Evolutionary conservation across 2,113 vertebrate genomes (phyloP).

Genomic region (Hyaena hyaena): DNA sequence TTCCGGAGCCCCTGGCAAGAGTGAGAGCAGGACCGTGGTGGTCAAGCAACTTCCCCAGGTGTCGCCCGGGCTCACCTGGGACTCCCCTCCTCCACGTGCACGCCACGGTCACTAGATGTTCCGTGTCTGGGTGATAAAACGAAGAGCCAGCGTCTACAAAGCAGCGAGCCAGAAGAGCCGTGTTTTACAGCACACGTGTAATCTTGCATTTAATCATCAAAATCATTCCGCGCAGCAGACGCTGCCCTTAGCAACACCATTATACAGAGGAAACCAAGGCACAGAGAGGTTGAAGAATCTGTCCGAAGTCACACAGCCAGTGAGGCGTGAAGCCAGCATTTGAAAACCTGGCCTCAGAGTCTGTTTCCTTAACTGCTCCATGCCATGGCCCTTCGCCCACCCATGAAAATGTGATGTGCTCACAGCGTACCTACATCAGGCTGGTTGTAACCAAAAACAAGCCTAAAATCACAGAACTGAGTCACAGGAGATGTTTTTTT

Average conservation of each 20-base stretch:
- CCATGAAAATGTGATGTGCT: neutral
- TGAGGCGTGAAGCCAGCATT: neutral
- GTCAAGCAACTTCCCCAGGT: neutral
- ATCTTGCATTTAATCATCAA: neutral
- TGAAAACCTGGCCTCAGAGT: neutral
- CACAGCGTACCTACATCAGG: neutral
- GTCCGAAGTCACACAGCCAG: neutral
- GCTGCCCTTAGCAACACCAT: neutral
- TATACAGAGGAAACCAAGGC: neutral
- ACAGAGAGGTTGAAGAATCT: neutral
- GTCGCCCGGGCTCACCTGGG: accelerated
- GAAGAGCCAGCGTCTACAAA: neutral
- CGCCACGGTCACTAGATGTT: accelerated
- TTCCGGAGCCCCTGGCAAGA: neutral
- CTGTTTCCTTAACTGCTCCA: neutral
- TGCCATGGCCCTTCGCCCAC: accelerated
- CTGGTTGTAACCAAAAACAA: neutral
- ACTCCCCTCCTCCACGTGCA: neutral
- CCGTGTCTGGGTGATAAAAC: neutral
- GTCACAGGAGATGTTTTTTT: neutral
- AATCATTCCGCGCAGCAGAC: neutral
- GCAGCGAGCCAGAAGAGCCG: neutral
- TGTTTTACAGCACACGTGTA: neutral
- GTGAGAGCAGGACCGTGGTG: neutral
- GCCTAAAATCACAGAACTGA: neutral